Evolutionary conservation across 2,797 vertebrate species (phyloP), one percentile per base, ranked within the genome.

Genomic region (Enteromius viviparus): DNA sequence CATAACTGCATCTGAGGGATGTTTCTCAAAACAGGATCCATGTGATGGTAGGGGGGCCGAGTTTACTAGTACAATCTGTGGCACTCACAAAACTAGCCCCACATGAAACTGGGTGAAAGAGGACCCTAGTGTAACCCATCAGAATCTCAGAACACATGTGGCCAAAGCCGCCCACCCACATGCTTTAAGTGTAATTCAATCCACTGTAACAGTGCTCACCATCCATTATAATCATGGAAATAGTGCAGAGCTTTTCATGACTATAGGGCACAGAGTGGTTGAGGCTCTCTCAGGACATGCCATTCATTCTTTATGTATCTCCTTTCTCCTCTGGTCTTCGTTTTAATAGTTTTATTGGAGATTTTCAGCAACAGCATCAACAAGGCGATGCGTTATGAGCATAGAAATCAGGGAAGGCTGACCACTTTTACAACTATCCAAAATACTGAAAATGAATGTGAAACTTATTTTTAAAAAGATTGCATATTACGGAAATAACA

Each of bases 221-320:
- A 86, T 76, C 75, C 32, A 79, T 76, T 85, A 76, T 85, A 89
- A 90, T 89, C 81, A 86, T 88, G 85, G 83, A 86, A 91, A 90
- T 85, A 86, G 72, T 70, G 85, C 80, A 64, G 83, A 64, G 68
- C 53, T 58, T 78, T 79, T 75, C 11, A 66, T 76, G 77, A 80
- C 51, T 14, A 42, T 21, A 17, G 78, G 10, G 80, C 26, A 83
- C 68, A 58, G 19, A 64, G 80, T 53, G 12, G 89, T 88, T 89
- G 85, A 89, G 69, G 86, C 76, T 85, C 84, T 88, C 75, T 74
- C 23, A 34, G 58, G 26, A 79, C 82, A 92, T 92, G 58, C 84
- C 76, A 87, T 49, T 88, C 87, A 88, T 92, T 90, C 89, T 89
- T 91, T 87, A 47, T 76, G 85, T 91, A 90, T 90, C 87, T 85